Conservation (phyloP, 2,888 invertebrate genomes). For the Dysmachus trigonus region DNA sequence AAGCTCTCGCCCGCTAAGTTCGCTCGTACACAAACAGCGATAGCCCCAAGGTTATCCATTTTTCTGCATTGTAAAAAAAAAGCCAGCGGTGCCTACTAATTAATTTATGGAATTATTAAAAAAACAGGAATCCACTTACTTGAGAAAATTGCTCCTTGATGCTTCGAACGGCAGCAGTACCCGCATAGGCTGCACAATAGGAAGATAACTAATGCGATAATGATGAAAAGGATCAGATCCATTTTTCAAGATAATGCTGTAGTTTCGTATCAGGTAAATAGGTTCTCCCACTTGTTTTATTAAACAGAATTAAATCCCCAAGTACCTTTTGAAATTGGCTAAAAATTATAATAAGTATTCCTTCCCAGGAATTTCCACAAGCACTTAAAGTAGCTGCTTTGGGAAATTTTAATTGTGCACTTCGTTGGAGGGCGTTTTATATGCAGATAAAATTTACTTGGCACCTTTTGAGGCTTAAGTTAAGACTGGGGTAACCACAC, state of each 20-base stretch:
- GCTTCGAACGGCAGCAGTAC: constrained; percentile 6
- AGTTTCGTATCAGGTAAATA: neutral
- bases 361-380: neutral
- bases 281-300: neutral
- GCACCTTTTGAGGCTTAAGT: too few species aligned
- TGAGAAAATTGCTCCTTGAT: constrained; percentile 9
- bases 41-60: neutral
- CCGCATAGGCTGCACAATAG: constrained; percentile 17
- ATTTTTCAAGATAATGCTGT: neutral
- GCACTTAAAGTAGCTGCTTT: neutral
- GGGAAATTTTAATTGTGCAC: neutral
- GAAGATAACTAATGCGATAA: neutral
- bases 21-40: neutral
- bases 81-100: neutral
- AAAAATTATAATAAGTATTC: neutral
- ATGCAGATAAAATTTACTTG: neutral
- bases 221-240: neutral
- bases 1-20: neutral
- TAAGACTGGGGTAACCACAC: too few species aligned
- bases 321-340: neutral
- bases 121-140: constrained; percentile 3
- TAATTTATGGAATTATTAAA: neutral
- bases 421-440: neutral
- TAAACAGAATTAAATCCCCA: neutral
- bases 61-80: neutral